A percentile compares a stretch with the other conserved stretches of the same genome.
Evolutionary conservation across 2,888 invertebrate species (phyloP).

Genomic region (Parnassius apollo): DNA sequence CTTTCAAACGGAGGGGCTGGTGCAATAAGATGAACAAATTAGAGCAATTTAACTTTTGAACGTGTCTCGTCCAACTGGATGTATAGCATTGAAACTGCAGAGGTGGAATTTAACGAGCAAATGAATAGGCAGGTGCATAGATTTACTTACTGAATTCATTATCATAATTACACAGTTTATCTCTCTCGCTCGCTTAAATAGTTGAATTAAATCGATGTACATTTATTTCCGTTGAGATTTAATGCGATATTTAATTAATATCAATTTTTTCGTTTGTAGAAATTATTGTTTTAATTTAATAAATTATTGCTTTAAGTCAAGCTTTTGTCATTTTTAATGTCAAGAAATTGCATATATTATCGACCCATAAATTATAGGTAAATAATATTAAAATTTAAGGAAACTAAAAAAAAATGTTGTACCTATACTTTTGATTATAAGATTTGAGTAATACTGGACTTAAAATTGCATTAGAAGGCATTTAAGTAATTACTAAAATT

Average conservation of each 20-base stretch:
- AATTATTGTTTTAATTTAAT: no score
- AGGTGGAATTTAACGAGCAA: slow-evolving; percentile 40
- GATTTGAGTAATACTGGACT: no score
- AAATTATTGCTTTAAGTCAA: no score
- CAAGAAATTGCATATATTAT: no score
- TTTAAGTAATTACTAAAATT: no score
- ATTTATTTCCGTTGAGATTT: slow-evolving; percentile 17
- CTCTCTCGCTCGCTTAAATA: slow-evolving; percentile 15
- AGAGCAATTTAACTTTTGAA: slow-evolving; percentile 76
- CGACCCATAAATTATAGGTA: no score
- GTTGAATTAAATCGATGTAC: slow-evolving; percentile 19
- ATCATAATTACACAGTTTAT: slow-evolving; percentile 28
- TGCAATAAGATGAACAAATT: slow-evolving; percentile 74
- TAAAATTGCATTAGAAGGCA: no score
- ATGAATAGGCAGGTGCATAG: slow-evolving; percentile 35
- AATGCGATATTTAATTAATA: slow-evolving; percentile 12
- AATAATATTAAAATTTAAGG: no score
- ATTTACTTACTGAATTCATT: slow-evolving; percentile 26
- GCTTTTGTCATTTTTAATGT: no score
- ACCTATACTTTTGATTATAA: no score
- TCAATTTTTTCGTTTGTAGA: background rate
- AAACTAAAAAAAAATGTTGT: no score
- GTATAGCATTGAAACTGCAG: slow-evolving; percentile 35
- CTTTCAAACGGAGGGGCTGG: slow-evolving; percentile 57
- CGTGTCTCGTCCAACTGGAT: slow-evolving; percentile 52